phyloP scores from a whole-genome alignment of 2,888 invertebrate genomes.

The Bugulina stolonifera region DNA sequence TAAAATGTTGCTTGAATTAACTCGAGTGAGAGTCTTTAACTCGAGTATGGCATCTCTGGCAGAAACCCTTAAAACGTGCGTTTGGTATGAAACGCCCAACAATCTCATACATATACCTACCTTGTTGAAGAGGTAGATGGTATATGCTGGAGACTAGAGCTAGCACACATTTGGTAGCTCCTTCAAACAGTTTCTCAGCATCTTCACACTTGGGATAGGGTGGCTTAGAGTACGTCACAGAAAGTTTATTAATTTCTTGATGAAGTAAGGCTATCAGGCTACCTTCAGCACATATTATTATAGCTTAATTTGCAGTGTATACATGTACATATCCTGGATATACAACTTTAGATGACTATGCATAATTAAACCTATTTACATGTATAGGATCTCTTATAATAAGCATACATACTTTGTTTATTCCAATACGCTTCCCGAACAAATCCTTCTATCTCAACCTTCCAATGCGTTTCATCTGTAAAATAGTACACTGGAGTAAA shows the following conservation, averaged over 20 bases:
- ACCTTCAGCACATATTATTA: too few relatives aligned
- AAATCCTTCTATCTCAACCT: not conserved
- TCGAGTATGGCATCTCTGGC: too few relatives aligned
- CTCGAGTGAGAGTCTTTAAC: too few relatives aligned
- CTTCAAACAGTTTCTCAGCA: slow-evolving; percentile 12
- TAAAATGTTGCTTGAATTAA: too few relatives aligned
- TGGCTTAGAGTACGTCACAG: not conserved
- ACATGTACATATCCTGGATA: too few relatives aligned
- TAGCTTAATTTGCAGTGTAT: too few relatives aligned
- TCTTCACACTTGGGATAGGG: slow-evolving; percentile 3
- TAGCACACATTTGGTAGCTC: not conserved
- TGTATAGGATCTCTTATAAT: not conserved
- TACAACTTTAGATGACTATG: too few relatives aligned
- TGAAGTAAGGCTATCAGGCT: not conserved
- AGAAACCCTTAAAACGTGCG: too few relatives aligned
- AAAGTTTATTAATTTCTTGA: not conserved
- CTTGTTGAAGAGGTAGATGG: slow-evolving; percentile 23
- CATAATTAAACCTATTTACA: too few relatives aligned
- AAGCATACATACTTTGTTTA: not conserved
- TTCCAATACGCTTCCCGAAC: not conserved
- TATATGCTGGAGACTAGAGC: slow-evolving; percentile 6
- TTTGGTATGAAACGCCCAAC: too few relatives aligned
- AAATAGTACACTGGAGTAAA: not conserved
- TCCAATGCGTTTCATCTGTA: slow-evolving; percentile 7
- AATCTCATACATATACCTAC: not conserved